A percentile compares a stretch with the other conserved stretches of the same genome.
phyloP scores from a whole-genome alignment of 2,113 vertebrate genomes.

The Chauna torquata region DNA sequence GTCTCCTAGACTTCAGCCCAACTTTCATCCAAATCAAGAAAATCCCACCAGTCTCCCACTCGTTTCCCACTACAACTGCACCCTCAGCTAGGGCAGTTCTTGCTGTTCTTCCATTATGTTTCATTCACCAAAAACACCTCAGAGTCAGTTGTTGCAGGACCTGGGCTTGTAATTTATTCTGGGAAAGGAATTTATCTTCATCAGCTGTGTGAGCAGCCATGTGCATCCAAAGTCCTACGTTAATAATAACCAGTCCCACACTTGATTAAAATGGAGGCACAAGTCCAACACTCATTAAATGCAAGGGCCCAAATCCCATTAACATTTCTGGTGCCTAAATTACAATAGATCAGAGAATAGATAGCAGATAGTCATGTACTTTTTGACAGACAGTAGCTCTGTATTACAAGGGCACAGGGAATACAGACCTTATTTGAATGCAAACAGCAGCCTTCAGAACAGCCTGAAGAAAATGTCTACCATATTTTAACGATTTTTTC shows the following conservation, averaged over 20 bases:
- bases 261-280: constrained; percentile 26
- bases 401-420: constrained; percentile 32
- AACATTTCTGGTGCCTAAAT: constrained; percentile 42
- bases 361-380: not conserved
- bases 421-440: constrained; percentile 21
- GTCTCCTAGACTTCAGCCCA: not conserved
- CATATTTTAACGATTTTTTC: constrained; percentile 41
- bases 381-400: constrained; percentile 9
- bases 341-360: not conserved
- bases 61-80: not conserved
- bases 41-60: not conserved
- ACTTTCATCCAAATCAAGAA: not conserved
- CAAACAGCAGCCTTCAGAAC: not conserved
- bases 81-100: not conserved
- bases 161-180: not conserved
- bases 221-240: not conserved
- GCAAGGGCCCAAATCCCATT: not conserved
- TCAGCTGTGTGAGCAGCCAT: constrained; percentile 5
- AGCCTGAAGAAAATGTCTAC: constrained; percentile 23
- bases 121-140: not conserved
- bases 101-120: not conserved
- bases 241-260: not conserved
- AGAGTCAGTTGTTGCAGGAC: not conserved
- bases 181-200: constrained; percentile 33
- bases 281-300: constrained; percentile 19